A percentile compares a stretch with the other conserved stretches of the same genome.
phyloP scores from a whole-genome alignment of 1,140 invertebrate species.

The Cydia strobilella region DNA sequence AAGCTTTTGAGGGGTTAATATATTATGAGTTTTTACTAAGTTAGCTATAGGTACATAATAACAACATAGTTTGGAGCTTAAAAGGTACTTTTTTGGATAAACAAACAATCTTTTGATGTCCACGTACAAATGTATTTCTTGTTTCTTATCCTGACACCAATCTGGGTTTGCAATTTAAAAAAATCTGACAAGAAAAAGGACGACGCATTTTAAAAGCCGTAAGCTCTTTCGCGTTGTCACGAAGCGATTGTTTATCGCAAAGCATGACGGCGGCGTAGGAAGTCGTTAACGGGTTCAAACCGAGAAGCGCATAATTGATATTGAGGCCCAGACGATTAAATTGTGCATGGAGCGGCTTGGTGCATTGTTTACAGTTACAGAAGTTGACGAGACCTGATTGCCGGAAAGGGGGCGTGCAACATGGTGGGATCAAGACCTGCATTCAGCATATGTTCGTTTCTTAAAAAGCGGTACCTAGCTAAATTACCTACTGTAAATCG shows the following conservation, averaged over 20 bases:
- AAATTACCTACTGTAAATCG: too few relatives aligned
- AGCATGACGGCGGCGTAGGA: constrained; percentile 23
- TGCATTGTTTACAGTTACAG: constrained; percentile 22
- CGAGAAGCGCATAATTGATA: constrained; percentile 26
- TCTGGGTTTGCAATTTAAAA: not conserved
- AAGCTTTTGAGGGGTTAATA: not conserved
- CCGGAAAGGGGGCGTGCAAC: not conserved
- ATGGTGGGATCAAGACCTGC: not conserved
- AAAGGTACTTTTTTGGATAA: too few relatives aligned
- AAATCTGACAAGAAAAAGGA: not conserved
- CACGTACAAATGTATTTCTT: not conserved
- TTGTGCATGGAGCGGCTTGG: constrained; percentile 14
- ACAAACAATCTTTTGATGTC: not conserved
- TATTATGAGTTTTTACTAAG: not conserved
- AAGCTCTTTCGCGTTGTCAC: not conserved
- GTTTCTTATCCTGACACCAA: not conserved
- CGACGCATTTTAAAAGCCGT: not conserved
- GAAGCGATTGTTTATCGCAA: constrained; percentile 7
- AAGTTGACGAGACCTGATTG: not conserved
- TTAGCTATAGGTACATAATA: too few relatives aligned
- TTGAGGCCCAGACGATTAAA: constrained; percentile 25
- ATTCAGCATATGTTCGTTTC: too few relatives aligned
- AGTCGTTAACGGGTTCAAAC: constrained; percentile 30
- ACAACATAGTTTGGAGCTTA: too few relatives aligned
- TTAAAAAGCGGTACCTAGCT: too few relatives aligned